Percentiles rank a stretch among this genome's conserved stretches.
Evolutionary conservation across 2,797 vertebrate species (phyloP).

Genomic region (Emys orbicularis): DNA sequence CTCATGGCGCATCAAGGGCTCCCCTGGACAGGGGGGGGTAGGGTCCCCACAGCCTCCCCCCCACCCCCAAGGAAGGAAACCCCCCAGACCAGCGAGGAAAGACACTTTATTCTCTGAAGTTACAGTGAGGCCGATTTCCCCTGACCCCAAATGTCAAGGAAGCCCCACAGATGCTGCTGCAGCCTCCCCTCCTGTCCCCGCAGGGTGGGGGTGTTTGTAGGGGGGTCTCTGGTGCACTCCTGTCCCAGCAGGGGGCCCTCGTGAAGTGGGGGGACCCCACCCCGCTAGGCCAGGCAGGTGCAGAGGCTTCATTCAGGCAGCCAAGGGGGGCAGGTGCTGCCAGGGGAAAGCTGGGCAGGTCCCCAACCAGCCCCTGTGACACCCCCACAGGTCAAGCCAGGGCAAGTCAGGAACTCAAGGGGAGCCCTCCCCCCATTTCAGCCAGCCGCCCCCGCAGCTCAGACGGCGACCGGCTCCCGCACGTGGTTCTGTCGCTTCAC

Average conservation of each 20-base stretch:
- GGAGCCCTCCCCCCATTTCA: too few relatives aligned
- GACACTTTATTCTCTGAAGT: not conserved
- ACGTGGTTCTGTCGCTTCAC: slow-evolving; percentile 93
- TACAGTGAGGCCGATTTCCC: not conserved
- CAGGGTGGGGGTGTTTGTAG: not conserved
- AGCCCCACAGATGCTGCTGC: too few relatives aligned
- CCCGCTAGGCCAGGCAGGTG: too few relatives aligned
- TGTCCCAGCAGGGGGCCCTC: too few relatives aligned
- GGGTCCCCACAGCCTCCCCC: too few relatives aligned
- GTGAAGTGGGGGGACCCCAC: too few relatives aligned
- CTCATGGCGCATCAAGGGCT: too few relatives aligned
- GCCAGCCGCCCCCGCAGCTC: not conserved
- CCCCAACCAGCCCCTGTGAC: not conserved
- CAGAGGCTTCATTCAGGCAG: too few relatives aligned
- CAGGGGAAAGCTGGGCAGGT: not conserved
- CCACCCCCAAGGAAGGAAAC: not conserved
- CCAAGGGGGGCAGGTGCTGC: not conserved
- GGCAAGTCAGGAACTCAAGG: too few relatives aligned
- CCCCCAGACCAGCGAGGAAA: not conserved
- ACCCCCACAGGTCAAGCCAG: not conserved
- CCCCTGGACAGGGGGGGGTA: too few relatives aligned
- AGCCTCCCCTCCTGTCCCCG: not conserved
- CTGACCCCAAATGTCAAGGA: too few relatives aligned
- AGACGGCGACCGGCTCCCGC: slow-evolving; percentile 86
- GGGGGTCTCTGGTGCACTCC: not conserved